A percentile compares a stretch with the other conserved stretches of the same genome.
These are phyloP conservation scores for Halcyon smyrnensis DNA, from an alignment of 2,797 vertebrate species.

Conservation along the genomic window DNA sequence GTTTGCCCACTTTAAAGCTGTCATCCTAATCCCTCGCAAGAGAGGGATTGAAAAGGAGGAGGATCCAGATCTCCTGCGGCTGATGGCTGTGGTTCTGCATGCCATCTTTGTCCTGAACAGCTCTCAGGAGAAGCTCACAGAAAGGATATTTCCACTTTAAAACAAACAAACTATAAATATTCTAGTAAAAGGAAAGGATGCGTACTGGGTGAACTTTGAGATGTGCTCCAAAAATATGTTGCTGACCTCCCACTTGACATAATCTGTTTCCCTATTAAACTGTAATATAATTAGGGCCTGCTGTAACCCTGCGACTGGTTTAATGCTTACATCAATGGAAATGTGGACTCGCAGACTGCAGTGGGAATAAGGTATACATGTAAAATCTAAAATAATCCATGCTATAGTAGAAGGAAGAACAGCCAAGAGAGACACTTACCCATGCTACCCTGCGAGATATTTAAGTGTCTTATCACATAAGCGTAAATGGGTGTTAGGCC, in stretches of 20 bases:
- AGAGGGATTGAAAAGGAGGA: background rate
- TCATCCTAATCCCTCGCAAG: background rate
- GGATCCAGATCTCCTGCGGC: background rate
- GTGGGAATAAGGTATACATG: background rate
- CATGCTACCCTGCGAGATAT: background rate
- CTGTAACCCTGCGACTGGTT: conserved; percentile 10
- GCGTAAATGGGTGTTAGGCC: background rate
- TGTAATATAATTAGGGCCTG: conserved; percentile 63
- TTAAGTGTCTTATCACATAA: background rate
- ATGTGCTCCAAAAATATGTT: conserved; percentile 51
- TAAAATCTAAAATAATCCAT: conserved; percentile 16
- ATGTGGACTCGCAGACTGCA: background rate
- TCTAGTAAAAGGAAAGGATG: conserved; percentile 33
- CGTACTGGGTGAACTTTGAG: conserved; percentile 20
- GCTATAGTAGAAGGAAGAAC: background rate
- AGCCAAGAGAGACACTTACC: background rate
- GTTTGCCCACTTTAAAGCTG: background rate
- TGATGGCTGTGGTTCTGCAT: background rate
- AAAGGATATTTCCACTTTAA: conserved; percentile 33
- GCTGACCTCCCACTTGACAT: conserved; percentile 54
- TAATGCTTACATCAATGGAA: conserved; percentile 43
- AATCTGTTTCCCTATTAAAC: conserved; percentile 58
- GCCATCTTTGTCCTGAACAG: fast-evolving
- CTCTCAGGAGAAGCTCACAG: background rate
- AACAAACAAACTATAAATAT: conserved; percentile 53